Evolutionary conservation across 37 sponge, comb jelly and placozoan species (phyloP), one percentile per base, ranked within the genome.

Genomic region (Sycon ciliatum): DNA sequence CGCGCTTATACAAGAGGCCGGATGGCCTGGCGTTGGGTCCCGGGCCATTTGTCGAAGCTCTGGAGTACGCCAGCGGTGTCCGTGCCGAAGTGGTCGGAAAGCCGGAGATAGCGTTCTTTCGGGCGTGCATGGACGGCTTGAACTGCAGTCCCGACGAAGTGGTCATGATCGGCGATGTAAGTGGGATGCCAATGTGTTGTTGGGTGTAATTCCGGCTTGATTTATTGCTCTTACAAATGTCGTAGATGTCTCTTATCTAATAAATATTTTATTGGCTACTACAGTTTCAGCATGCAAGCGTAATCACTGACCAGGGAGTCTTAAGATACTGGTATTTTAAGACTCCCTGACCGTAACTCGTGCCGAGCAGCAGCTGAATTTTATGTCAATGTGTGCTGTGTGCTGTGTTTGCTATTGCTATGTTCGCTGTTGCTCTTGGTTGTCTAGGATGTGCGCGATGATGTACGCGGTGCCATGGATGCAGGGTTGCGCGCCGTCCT

Each of bases 111-210:
- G 2, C 56, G 0, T 87, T 87, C 72, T 87, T 72, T 77, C 9
- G 31, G 0, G 63, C 83, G 35, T 80, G 65, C 16, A 76, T 74
- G 39, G 28, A 66, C 11, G 58, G 71, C 11, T 33, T 86, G 3
- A 39, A 60, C 4, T 75, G 72, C 29, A 23, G 33, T 7, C 29
- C 72, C 0, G 68, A 69, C 18, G 83, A 86, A 36, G 36, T 73
- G 36, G 83, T 82, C 42, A 82, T 86, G 83, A 75, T 86, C 56
- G 87, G 87, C 68, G 87, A 86, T 75, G 82, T 81, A 61, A 68
- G 82, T 79, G 18, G n/a, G n/a, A n/a, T n/a, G n/a, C 54, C 16
- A 16, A 49, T n/a, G n/a, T n/a, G n/a, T n/a, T n/a, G n/a, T n/a
- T n/a, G n/a, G n/a, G n/a, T n/a, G n/a, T n/a, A n/a, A n/a, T n/a